phyloP scores from a whole-genome alignment of 2,113 vertebrate species.

The Phoxinus phoxinus region DNA sequence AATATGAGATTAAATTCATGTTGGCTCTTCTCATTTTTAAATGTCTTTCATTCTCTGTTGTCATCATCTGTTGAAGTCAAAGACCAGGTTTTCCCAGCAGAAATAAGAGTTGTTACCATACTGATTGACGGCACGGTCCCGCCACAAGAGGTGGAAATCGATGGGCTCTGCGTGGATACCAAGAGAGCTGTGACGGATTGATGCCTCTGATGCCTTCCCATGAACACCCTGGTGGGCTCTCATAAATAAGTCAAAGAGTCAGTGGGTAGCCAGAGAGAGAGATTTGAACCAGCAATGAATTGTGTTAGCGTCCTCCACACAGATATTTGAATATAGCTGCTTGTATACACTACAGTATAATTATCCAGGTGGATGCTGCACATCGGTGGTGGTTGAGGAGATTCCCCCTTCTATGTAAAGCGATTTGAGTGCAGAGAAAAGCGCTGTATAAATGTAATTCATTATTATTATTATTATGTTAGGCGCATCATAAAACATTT shows the following conservation, averaged over 20 bases:
- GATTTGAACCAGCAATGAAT: conserved; percentile 22
- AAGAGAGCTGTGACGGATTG: conserved; percentile 58
- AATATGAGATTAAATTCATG: not conserved
- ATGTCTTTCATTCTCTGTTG: not conserved
- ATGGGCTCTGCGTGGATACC: conserved; percentile 69
- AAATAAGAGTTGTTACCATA: conserved; percentile 81
- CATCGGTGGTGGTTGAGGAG: too few relatives aligned
- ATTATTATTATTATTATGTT: too few relatives aligned
- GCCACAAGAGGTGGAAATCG: conserved; percentile 71
- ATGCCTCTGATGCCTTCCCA: conserved; percentile 66
- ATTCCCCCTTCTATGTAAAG: too few relatives aligned
- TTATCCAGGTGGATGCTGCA: not conserved
- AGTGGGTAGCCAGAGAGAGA: conserved; percentile 45
- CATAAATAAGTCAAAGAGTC: conserved; percentile 71
- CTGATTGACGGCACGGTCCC: conserved; percentile 76
- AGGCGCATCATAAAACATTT: too few relatives aligned
- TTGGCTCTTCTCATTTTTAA: not conserved
- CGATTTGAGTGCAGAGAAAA: too few relatives aligned
- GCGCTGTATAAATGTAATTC: too few relatives aligned
- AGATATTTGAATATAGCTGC: not conserved
- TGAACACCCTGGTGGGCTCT: conserved; percentile 66
- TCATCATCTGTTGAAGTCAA: conserved; percentile 48
- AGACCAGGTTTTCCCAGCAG: conserved; percentile 69
- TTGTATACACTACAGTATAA: not conserved
- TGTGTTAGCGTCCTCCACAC: not conserved